Percentiles rank a stretch among this genome's conserved stretches.
phyloP scores from a whole-genome alignment of 1,140 invertebrate species.

The Monochamus saltuarius region DNA sequence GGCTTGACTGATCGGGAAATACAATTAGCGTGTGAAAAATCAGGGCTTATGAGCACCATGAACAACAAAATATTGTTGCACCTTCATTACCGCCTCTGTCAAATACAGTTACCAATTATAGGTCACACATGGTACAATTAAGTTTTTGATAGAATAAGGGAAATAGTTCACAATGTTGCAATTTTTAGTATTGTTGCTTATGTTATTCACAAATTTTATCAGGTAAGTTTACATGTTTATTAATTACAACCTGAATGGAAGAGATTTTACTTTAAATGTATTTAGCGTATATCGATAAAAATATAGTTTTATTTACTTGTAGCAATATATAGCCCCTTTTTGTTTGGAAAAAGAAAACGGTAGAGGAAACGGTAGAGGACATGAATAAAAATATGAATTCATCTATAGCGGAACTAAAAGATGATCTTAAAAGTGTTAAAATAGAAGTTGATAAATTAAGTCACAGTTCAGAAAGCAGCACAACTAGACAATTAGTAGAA shows the following conservation, averaged over 20 bases:
- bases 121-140: constrained; percentile 37
- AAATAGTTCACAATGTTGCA: constrained; percentile 66
- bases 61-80: constrained; percentile 31
- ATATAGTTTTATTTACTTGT: constrained; percentile 26
- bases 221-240: constrained; percentile 60
- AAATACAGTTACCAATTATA: constrained; percentile 20
- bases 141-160: constrained; percentile 61
- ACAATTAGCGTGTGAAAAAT: constrained; percentile 66
- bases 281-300: no score
- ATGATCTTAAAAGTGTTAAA: constrained; percentile 60
- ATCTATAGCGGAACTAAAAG: constrained; percentile 62
- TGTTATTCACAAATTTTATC: constrained; percentile 72
- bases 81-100: constrained; percentile 25
- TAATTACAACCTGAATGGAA: no score
- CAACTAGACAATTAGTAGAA: constrained; percentile 64
- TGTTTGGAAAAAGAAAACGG: constrained; percentile 47
- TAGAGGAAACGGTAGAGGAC: constrained; percentile 65
- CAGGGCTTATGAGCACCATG: constrained; percentile 52
- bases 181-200: constrained; percentile 70
- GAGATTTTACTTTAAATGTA: constrained; percentile 6
- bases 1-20: constrained; percentile 81
- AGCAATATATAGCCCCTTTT: constrained; percentile 48
- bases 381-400: constrained; percentile 65
- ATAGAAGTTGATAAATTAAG: constrained; percentile 59
- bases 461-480: constrained; percentile 52